phyloP scores from a whole-genome alignment of 2,113 vertebrate species.

The Callocephalon fimbriatum region DNA sequence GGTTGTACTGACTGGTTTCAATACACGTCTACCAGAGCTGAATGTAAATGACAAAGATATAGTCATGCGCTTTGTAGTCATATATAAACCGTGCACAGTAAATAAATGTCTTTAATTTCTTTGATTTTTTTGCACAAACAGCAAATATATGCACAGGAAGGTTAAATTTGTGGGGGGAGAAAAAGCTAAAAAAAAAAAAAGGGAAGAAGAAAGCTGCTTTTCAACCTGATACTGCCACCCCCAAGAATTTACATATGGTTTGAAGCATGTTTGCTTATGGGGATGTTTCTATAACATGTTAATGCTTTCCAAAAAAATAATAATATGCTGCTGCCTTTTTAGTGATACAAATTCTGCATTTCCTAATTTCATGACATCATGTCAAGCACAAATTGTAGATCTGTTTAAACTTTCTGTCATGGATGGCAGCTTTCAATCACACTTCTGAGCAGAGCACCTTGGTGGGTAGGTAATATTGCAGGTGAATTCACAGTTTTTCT shows the following conservation, averaged over 20 bases:
- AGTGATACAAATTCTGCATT: background rate
- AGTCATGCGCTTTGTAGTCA: background rate
- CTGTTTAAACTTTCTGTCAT: background rate
- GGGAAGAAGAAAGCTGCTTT: background rate
- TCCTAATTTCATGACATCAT: background rate
- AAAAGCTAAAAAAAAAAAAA: background rate
- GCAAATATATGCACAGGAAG: background rate
- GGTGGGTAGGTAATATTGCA: background rate
- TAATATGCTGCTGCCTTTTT: background rate
- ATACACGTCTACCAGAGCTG: background rate
- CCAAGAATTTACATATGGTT: background rate
- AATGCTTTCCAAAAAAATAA: background rate
- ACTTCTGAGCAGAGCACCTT: background rate
- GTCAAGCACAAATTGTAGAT: background rate
- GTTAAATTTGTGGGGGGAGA: fast-evolving
- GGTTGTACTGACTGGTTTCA: background rate
- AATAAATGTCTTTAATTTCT: background rate
- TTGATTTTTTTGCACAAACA: background rate
- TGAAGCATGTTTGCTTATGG: background rate
- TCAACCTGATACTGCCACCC: background rate
- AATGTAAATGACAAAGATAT: background rate
- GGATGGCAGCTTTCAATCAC: background rate
- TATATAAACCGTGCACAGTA: background rate
- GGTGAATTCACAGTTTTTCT: background rate
- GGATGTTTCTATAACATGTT: background rate